Evolutionary conservation across 2,797 vertebrate genomes (phyloP), one percentile per base, ranked within the genome.

Genomic region (Chrosomus eos): DNA sequence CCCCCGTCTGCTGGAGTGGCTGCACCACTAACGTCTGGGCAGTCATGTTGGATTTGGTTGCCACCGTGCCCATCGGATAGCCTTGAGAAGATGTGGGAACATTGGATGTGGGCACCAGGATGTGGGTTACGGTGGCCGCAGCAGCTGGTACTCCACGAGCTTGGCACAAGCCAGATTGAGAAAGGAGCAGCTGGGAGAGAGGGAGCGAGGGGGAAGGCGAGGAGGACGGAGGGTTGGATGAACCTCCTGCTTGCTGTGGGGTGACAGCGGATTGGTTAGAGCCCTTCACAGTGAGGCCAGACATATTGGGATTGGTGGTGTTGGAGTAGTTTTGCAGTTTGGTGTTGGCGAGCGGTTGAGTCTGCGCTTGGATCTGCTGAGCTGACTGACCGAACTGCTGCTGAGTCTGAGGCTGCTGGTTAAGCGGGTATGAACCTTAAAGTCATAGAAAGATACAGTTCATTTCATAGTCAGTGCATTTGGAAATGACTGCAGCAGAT

Each of bases 1-100:
- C 88, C 71, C 95, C 94, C 3, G 94, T 92, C 87, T 97, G 98
- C 84, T 98, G 98, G 40, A 99, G 87, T 0, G 98, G 98, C 79
- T 99, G 98, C 31, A 99, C 98, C 75, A 99, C 97, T 77, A 99
- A 94, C 51, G 98, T 99, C 92, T 99, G 98, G 31, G 98, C 94
- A 84, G 92, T 93, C 36, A 94, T 89, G 76, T 91, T 95, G 28
- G 95, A 84, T 88, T 96, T 95, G 38, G 93, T 78, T 23, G 93
- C 86, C 53, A 95, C 91, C 3, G 95, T 91, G 43, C 92, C 91
- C 0, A 95, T 90, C 2, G 94, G 84, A 88, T 95, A 96, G 67
- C 94, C 94, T 88, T 94, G 95, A 31, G 94, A 92, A 85, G 95
- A 93, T 84, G 95, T 94, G 66, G 95, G 77, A n/a, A 95, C 94